Conservation (phyloP, 2,113 vertebrate genomes). For the Gavialis gangeticus region DNA sequence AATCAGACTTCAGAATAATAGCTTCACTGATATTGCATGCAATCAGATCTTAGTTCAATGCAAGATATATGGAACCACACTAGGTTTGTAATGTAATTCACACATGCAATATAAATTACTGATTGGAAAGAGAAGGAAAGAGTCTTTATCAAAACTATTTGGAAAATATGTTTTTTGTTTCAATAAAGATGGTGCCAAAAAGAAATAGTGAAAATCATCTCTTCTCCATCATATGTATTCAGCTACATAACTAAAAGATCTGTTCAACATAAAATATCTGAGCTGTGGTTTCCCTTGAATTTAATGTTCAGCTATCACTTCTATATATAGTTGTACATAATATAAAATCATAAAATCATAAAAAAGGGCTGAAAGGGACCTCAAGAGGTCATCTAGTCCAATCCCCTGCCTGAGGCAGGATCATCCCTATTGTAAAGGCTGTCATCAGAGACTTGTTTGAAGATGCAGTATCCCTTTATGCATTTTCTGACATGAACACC, state of each 20-base stretch:
- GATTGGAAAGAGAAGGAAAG: neutral
- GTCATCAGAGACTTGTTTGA: neutral
- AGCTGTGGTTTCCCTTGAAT: neutral
- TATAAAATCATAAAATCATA: too few species aligned
- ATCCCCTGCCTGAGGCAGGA: too few species aligned
- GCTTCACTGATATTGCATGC: rapidly evolving
- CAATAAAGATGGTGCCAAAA: neutral
- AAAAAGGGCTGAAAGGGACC: too few species aligned
- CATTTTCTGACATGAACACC: neutral
- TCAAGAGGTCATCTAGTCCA: too few species aligned
- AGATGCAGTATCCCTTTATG: neutral
- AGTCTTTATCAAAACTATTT: neutral
- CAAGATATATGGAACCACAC: neutral
- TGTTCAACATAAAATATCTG: neutral
- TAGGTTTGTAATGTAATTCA: neutral
- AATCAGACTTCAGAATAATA: neutral
- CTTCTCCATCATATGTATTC: neutral
- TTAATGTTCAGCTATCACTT: neutral
- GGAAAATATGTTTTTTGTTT: neutral
- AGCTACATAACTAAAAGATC: neutral
- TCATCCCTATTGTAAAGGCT: neutral
- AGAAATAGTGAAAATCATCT: neutral
- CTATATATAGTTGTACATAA: neutral
- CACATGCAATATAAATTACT: neutral
- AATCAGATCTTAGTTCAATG: neutral